Percentiles rank a stretch among this genome's conserved stretches.
phyloP scores from a whole-genome alignment of 1,140 invertebrate species.

The Trichonephila clavipes region DNA sequence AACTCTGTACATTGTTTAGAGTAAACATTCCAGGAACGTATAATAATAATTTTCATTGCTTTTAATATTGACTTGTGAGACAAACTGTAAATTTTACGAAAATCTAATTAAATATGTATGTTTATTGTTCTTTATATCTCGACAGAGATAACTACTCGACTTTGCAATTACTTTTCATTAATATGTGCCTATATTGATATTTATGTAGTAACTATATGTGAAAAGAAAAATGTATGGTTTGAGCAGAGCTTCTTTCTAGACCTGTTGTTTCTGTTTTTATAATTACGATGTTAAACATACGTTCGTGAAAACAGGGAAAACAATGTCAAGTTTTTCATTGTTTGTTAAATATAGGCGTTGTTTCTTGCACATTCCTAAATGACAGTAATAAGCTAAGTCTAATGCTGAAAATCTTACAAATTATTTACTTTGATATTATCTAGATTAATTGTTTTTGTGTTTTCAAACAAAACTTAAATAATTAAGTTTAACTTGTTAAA shows the following conservation, averaged over 20 bases:
- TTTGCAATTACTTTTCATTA: neutral
- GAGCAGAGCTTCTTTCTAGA: neutral
- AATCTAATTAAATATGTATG: constrained; percentile 39
- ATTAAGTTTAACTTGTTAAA: neutral
- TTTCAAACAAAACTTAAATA: neutral
- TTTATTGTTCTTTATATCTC: constrained; percentile 22
- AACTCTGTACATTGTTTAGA: neutral
- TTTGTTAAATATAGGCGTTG: neutral
- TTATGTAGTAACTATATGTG: neutral
- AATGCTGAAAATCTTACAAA: neutral
- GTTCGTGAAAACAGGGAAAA: neutral
- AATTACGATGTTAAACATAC: neutral
- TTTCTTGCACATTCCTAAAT: neutral
- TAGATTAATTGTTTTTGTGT: neutral
- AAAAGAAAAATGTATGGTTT: neutral
- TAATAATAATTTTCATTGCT: neutral
- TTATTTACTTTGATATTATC: neutral
- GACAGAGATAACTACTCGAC: neutral
- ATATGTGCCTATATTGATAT: neutral
- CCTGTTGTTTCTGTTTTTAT: neutral
- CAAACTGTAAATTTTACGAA: neutral
- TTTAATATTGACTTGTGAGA: constrained; percentile 9
- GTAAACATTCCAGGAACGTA: neutral
- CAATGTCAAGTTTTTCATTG: neutral
- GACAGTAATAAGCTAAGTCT: neutral